These are phyloP conservation scores for Pelobates fuscus DNA, from an alignment of 2,113 vertebrate species.

Conservation along the genomic window DNA sequence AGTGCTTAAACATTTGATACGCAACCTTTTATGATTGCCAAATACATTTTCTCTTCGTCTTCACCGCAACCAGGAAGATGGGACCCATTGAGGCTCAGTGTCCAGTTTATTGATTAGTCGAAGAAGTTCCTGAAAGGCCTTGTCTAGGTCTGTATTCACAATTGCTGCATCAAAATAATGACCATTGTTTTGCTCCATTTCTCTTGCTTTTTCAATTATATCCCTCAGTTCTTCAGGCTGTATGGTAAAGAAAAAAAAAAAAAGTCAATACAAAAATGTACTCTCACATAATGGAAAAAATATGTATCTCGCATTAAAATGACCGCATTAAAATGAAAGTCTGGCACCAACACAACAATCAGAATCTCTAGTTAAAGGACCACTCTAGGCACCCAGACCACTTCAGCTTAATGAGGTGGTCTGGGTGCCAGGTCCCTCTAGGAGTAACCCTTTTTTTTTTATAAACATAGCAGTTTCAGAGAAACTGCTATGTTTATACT, in stretches of 20 bases:
- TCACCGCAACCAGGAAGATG: slow-evolving; percentile 89
- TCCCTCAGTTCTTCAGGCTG: slow-evolving; percentile 92
- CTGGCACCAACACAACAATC: too few species aligned
- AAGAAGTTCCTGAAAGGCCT: slow-evolving; percentile 84
- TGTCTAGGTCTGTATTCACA: slow-evolving; percentile 87
- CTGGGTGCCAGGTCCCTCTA: too few species aligned
- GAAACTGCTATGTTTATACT: too few species aligned
- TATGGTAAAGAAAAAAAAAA: slow-evolving; percentile 43
- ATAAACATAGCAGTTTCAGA: too few species aligned
- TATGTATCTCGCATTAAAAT: too few species aligned
- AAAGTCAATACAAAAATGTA: not conserved
- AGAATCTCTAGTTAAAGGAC: too few species aligned
- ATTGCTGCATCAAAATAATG: slow-evolving; percentile 90
- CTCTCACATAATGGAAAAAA: too few species aligned
- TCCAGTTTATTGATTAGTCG: slow-evolving; percentile 90
- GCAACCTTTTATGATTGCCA: not conserved
- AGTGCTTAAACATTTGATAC: not conserved
- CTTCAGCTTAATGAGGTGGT: too few species aligned
- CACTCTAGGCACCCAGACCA: too few species aligned
- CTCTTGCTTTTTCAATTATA: slow-evolving; percentile 89
- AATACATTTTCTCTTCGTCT: too few species aligned
- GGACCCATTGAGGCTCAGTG: slow-evolving; percentile 97
- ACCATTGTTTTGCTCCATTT: slow-evolving; percentile 92
- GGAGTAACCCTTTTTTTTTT: too few species aligned
- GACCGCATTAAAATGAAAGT: too few species aligned